Evolutionary conservation across 2,113 vertebrate species (phyloP), one percentile per base, ranked within the genome.

Genomic region (Nothoprocta perdicaria): DNA sequence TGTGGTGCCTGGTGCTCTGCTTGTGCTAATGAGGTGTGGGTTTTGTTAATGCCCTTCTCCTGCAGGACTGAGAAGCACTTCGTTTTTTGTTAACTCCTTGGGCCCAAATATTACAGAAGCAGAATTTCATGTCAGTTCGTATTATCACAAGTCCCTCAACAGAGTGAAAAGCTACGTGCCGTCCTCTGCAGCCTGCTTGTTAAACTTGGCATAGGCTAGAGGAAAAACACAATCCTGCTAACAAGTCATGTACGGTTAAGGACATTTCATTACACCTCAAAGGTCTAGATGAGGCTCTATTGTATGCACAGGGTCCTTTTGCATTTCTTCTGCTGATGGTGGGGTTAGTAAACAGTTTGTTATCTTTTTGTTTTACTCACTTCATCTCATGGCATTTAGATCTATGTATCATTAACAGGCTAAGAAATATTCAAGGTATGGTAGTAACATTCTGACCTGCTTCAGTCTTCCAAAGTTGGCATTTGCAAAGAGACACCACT

Each of bases 261-360:
- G 50, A 52, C 9, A 16, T 74, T 90, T 62, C 53, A 58, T 74
- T 75, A 5, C 50, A 61, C 31, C 26, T 31, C 5, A 29, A 2
- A 12, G 10, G 14, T 84, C 65, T 53, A 71, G 84, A 71, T 55
- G 26, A 58, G 50, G 48, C 29, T 40, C 62, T 7, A 2, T 26
- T 80, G 38, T 74, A 33, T 45, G 53, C 27, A 18, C 31, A 46
- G 38, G 7, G 8, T 65, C 23, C 57, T 48, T 73, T 78, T 88
- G 16, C 5, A 1, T 8, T 5, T 77, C 35, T 93, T 80, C 21
- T 80, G 29, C 10, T 58, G 43, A 17, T 82, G 67, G 46, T 40
- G 22, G 29, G 78, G 38, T 82, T 89, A 80, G 48, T 85, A 73
- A 89, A 89, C 78, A 69, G 19, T 77, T 89, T 73, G 67, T 69